Conservation (phyloP, 1,140 invertebrate species). For the Drosophila erecta region DNA sequence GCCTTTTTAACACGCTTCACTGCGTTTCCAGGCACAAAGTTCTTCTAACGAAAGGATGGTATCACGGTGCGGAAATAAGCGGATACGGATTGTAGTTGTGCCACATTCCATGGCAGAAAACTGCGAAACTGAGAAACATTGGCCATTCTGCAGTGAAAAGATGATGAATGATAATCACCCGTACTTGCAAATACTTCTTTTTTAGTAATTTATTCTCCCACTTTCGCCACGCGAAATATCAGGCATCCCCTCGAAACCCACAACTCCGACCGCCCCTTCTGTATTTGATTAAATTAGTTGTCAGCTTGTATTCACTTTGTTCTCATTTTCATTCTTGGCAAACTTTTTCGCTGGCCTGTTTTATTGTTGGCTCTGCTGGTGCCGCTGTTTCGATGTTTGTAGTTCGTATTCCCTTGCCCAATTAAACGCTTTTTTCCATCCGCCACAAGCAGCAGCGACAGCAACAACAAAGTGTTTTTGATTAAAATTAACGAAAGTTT, state of each 20-base stretch:
- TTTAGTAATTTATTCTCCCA: not conserved
- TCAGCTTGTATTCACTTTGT: conserved; percentile 47
- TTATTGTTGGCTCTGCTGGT: conserved; percentile 1
- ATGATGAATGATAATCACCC: no score
- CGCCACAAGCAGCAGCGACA: conserved; percentile 23
- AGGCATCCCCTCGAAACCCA: no score
- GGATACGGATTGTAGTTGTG: not conserved
- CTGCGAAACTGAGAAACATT: no score
- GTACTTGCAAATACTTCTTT: not conserved
- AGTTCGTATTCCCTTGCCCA: conserved; percentile 75
- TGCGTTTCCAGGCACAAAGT: conserved; percentile 9
- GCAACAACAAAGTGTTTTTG: conserved; percentile 59
- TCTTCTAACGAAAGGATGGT: not conserved
- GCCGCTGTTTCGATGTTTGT: conserved; percentile 21
- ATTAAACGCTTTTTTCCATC: conserved; percentile 70
- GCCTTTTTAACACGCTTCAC: conserved; percentile 14
- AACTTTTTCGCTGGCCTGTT: conserved; percentile 21
- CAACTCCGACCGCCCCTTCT: not conserved
- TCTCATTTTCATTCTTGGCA: conserved; percentile 46
- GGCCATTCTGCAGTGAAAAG: no score
- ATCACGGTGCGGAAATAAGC: no score
- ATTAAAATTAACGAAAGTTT: conserved; percentile 79
- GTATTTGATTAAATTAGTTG: conserved; percentile 49
- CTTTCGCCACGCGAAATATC: not conserved
- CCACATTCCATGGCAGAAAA: no score